Base-by-base conservation (phyloP, 2,797 vertebrate species). In the Dryobates pubescens region DNA sequence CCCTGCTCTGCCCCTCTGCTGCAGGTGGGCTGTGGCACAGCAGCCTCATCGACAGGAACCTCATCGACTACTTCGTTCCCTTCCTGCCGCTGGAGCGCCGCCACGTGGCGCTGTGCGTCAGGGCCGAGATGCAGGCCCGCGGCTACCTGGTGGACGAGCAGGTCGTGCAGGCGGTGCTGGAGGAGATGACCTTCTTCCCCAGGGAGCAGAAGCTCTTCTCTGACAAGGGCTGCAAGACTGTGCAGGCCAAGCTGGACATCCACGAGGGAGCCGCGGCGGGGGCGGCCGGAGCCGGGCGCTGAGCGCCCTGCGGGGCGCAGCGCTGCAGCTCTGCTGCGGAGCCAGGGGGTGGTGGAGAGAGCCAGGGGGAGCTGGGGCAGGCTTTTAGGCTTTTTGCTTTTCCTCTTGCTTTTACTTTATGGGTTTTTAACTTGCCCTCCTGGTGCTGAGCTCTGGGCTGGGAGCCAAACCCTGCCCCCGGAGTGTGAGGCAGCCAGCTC, bases 11-110 rank as follows among this genome's bases (percentile, higher is more conserved):
- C 41, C 51, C 26, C 53, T 27, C 26, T 64, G 43, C 22, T 93
- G 13, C 82, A 99, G 99, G 98, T 94, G 99, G 99, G 30, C 97
- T 99, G 88, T 99, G 98, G 98, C 99, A 97, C 93, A 98, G 98
- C 8, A 98, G 98, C 78, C 96, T 99, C 88, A 99, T 99, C 1
- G 98, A 99, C 94, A 98, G 97, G 94, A 98, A 98, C 96, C 97
- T 99, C 95, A 98, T 99, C 64, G 99, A 99, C 93, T 99, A 98
- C 96, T 99, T 99, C 3, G 95, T 99, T 43, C 99, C 99, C 10
- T 99, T 99, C 84, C 98, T 99, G 83, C 99, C 99, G 17, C 96
- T 99, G 97, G 99, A 99, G 95, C 98, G 98, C 94, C 94, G 56
- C 47, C 99, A 99, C 0, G 97, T 99, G 26, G 96, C 98, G 80